These are phyloP conservation scores for Neopelma chrysocephalum DNA, from an alignment of 2,797 vertebrate species.

Conservation along the genomic window DNA sequence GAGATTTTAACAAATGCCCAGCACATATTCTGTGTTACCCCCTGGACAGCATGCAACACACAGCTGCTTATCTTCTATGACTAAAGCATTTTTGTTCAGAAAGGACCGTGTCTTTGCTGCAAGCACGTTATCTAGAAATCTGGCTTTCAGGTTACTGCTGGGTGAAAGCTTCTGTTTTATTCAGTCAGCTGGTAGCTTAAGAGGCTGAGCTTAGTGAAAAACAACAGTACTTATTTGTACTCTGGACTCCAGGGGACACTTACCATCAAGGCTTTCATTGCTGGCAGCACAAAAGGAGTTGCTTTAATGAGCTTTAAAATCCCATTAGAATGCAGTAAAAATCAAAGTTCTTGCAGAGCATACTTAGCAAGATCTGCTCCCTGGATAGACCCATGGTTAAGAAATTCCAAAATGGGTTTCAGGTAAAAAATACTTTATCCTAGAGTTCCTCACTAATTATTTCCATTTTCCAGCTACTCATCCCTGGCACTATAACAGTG, in stretches of 20 bases:
- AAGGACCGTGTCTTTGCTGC: background rate
- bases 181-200: background rate
- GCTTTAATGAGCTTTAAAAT: constrained; percentile 50
- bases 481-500: background rate
- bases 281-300: constrained; percentile 4
- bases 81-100: background rate
- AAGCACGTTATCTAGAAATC: background rate
- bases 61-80: background rate
- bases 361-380: background rate
- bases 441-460: background rate
- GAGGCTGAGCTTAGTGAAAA: constrained; percentile 20
- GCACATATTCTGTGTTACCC: background rate
- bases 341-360: background rate
- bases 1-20: background rate
- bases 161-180: background rate
- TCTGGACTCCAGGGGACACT: constrained; percentile 23
- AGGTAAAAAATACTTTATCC: background rate
- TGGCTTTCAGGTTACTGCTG: constrained; percentile 3
- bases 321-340: constrained; percentile 32
- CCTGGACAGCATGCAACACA: background rate
- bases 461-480: background rate
- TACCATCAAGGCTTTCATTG: constrained; percentile 16
- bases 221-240: background rate
- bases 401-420: background rate
- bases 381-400: background rate